Evolutionary conservation across 2,888 invertebrate genomes (phyloP).

Genomic region (Venustoraphidia nigricollis): DNA sequence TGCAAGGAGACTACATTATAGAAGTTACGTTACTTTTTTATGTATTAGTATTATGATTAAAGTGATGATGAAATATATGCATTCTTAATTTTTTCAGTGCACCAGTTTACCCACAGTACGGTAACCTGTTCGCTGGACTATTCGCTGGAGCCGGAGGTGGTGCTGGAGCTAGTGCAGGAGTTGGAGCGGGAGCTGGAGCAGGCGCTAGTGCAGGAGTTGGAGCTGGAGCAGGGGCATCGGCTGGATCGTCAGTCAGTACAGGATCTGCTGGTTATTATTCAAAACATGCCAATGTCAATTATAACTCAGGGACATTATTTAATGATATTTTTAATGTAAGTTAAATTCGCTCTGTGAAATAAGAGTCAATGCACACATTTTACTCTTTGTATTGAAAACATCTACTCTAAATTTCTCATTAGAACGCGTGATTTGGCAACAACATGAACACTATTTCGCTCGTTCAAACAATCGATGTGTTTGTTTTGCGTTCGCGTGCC

Average conservation of each 20-base stretch:
- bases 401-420: too few relatives aligned
- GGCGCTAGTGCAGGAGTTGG: background rate
- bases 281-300: slow-evolving; percentile 5
- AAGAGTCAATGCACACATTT: background rate
- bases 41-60: too few relatives aligned
- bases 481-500: too few relatives aligned
- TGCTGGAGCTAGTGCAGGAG: background rate
- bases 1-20: too few relatives aligned
- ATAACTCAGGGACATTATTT: slow-evolving; percentile 26
- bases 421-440: too few relatives aligned
- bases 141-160: slow-evolving; percentile 1
- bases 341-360: slow-evolving; percentile 8
- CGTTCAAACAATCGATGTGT: too few relatives aligned
- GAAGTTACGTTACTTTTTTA: too few relatives aligned
- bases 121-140: too few relatives aligned
- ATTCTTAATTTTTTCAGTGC: too few relatives aligned
- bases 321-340: slow-evolving; percentile 49
- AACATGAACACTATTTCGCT: too few relatives aligned
- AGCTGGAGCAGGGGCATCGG: slow-evolving; percentile 1
- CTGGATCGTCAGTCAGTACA: background rate
- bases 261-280: slow-evolving; percentile 2
- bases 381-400: background rate
- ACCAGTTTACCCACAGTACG: too few relatives aligned
- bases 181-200: slow-evolving; percentile 1
- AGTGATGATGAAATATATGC: too few relatives aligned